Evolutionary conservation across 92 coral and sea anemone genomes (phyloP), one percentile per base, ranked within the genome.

Genomic region (Zoanthus sansibaricus): DNA sequence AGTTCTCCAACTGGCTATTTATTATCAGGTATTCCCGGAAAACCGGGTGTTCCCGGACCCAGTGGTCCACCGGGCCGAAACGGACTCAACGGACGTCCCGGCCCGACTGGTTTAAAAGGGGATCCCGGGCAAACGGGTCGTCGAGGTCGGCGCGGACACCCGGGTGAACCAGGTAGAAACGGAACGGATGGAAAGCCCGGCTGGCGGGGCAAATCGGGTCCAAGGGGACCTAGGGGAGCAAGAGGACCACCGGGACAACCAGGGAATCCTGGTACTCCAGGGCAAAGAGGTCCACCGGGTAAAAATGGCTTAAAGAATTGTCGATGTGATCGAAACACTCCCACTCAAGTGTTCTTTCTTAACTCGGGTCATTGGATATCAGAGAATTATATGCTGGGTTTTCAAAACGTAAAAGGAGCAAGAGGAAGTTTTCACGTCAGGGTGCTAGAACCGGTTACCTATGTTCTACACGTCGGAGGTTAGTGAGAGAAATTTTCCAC

Each of bases 31-130:
- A 74, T 95, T 16, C 98, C 96, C 7, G 98, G 98, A 12, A 91
- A 89, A 31, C 88, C 94, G 0, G 98, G 98, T 42, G 90, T 94
- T 25, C 91, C 91, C 49, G 98, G 98, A 47, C 93, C 80, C 18
- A 94, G 91, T 68, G 98, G 98, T 66, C 96, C 98, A 9, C 94
- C 96, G 2, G 98, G 98, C 14, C 95, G 93, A 72, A 93, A 93
- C 61, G 98, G 98, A 7, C 90, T 93, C 9, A 95, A 95, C 77
- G 98, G 98, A 46, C 86, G 89, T 61, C 92, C 96, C 5, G 98
- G 98, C 7, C 48, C 78, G 15, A 58, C 33, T 71, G 98, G 98
- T 18, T 75, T 72, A 30, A 93, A 93, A 73, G 98, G 98, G 45
- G 91, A 89, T 17, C 91, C 89, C 7, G 96, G 98, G 1, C 51